Evolutionary conservation across 2,113 vertebrate species (phyloP), one percentile per base, ranked within the genome.

Genomic region (Proterorhinus semilunaris): DNA sequence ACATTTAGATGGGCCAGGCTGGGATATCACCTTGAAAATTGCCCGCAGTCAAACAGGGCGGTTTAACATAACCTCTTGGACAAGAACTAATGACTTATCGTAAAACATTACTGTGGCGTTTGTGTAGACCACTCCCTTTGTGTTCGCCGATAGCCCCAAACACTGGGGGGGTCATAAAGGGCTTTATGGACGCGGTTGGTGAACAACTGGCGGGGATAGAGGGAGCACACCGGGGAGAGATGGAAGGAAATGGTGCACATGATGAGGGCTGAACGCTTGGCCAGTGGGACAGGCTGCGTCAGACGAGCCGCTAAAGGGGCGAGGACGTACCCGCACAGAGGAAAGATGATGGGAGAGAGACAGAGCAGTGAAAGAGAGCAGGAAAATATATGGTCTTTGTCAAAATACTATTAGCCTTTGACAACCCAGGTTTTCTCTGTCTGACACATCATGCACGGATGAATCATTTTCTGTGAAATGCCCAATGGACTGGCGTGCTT

Each of bases 211-310:
- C 84, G 72, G 71, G 88, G 84, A 84, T 81, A 78, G 83, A 88
- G 81, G 80, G 78, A 85, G 71, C 83, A 77, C 82, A 83, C 80
- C 54, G 27, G 82, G 84, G 83, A 86, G 83, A 80, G 84, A 86
- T 81, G 83, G 79, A 77, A 86, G 88, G 88, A 91, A 91, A 89
- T 88, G 88, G 85, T 90, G 90, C 87, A 83, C 81, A 82, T 91
- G 89, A 92, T 92, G 84, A 88, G 85, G 80, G 86, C 79, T 92
- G 89, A 90, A 87, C 80, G 84, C 66, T 81, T 57, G 86, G 80
- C 88, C 87, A 89, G 83, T 83, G 89, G 88, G 89, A 91, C 82
- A 83, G 84, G 85, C 75, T 72, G 71, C 85, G 86, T 87, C 87
- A 85, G 81, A 86, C 81, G 74, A 72, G 74, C 85, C 90, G 85